Percentiles rank a stretch among this genome's conserved stretches.
Conservation (phyloP, 1,140 invertebrate species). For the Aleiodes sp. region DNA sequence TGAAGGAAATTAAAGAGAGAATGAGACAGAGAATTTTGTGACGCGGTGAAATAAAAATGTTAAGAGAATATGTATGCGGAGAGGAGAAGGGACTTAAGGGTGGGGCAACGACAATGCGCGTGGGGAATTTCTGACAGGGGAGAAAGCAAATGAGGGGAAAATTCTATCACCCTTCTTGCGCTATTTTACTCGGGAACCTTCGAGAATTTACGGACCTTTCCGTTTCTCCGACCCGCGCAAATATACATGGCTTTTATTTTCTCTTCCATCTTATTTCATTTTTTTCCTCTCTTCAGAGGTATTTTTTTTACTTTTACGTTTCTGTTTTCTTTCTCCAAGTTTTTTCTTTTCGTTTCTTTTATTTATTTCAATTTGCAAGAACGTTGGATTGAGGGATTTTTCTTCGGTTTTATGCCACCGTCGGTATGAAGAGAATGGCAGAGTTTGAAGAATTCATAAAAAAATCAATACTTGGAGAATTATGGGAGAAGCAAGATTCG, state of each 20-base stretch:
- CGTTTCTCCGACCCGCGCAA: conserved; percentile 22
- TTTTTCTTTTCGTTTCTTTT: conserved; percentile 3
- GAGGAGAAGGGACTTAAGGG: not conserved
- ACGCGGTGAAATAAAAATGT: conserved; percentile 15
- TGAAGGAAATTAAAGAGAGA: not conserved
- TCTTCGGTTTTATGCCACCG: conserved; percentile 1
- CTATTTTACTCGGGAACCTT: not conserved
- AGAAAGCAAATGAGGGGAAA: not conserved
- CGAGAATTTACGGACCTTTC: not conserved
- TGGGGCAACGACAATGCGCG: not conserved
- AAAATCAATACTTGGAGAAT: conserved; percentile 17
- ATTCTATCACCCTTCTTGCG: not conserved
- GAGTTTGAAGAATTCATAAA: conserved; percentile 28
- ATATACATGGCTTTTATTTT: conserved; percentile 10
- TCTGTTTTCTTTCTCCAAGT: not conserved
- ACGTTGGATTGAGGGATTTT: conserved; percentile 6
- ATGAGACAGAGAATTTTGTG: conserved; percentile 13
- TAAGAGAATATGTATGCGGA: not conserved
- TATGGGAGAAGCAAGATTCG: not conserved
- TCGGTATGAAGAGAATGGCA: not conserved
- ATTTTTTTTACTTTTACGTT: conserved; percentile 17
- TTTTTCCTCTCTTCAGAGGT: not conserved
- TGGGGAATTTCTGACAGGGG: not conserved
- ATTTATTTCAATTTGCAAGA: not conserved
- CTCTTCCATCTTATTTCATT: not conserved